Conservation (phyloP, 2,888 invertebrate species). For the Philereme vetulata region DNA sequence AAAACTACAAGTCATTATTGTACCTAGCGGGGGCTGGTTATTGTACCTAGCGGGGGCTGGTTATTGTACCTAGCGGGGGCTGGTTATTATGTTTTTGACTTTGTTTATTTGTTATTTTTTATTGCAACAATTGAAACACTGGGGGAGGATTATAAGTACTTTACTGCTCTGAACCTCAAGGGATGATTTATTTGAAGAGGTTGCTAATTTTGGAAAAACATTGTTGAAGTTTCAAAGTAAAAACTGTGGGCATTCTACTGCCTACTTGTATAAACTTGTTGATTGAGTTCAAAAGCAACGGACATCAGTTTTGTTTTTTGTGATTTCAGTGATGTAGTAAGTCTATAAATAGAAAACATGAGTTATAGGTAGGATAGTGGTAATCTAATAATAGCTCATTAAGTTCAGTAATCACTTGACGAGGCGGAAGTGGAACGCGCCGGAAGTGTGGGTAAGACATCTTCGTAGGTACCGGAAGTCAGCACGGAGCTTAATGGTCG, state of each 20-base stretch:
- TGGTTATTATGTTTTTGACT: conserved; percentile 28
- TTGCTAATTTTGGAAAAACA: conserved; percentile 8
- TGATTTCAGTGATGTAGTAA: too few relatives aligned
- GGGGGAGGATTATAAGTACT: conserved; percentile 20
- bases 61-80: conserved; percentile 26
- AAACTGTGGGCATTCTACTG: too few relatives aligned
- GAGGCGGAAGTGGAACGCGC: conserved; percentile 36
- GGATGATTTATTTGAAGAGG: conserved; percentile 18
- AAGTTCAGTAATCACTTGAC: conserved; percentile 29
- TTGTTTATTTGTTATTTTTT: conserved; percentile 40
- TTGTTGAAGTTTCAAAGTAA: neutral
- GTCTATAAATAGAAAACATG: too few relatives aligned
- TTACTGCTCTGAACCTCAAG: conserved; percentile 17
- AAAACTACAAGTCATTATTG: conserved; percentile 65
- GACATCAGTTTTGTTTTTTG: too few relatives aligned
- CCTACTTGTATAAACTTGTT: too few relatives aligned
- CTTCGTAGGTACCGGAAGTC: conserved; percentile 45
- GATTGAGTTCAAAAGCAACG: too few relatives aligned
- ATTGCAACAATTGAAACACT: conserved; percentile 37
- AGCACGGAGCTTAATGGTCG: conserved; percentile 37
- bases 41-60: conserved; percentile 26
- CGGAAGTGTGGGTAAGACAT: conserved; percentile 35
- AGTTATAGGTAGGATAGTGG: neutral
- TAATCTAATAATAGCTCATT: conserved; percentile 29
- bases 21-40: conserved; percentile 29